Conservation (phyloP, 1,140 invertebrate species). For the Steinernema feltiae region DNA sequence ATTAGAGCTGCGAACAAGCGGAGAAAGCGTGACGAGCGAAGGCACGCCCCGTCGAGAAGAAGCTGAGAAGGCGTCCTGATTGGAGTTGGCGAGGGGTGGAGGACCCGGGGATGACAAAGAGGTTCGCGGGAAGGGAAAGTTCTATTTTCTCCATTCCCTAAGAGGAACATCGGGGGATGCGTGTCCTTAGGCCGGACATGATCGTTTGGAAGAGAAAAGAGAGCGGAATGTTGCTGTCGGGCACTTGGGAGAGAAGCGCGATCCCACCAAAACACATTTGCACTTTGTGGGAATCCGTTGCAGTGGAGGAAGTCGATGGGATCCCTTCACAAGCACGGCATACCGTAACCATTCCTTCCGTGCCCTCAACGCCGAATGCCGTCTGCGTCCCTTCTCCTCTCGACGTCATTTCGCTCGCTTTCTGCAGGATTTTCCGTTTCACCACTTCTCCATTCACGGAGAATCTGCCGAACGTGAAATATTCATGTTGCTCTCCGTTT, state of each 20-base stretch:
- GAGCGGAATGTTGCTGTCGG: too few relatives aligned
- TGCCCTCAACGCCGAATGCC: too few relatives aligned
- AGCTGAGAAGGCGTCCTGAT: constrained; percentile 11
- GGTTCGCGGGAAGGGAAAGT: too few relatives aligned
- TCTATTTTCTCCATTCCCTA: too few relatives aligned
- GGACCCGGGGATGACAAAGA: neutral
- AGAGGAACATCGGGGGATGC: too few relatives aligned
- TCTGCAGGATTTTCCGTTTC: neutral
- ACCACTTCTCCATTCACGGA: neutral
- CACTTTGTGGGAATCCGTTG: too few relatives aligned
- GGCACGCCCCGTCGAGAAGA: neutral
- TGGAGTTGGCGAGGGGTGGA: neutral
- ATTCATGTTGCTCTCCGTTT: neutral
- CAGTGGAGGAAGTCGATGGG: neutral
- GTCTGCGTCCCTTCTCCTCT: neutral
- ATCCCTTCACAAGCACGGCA: too few relatives aligned
- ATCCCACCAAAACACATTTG: too few relatives aligned
- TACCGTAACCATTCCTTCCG: too few relatives aligned
- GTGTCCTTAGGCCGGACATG: too few relatives aligned
- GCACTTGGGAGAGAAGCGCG: too few relatives aligned
- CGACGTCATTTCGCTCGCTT: neutral
- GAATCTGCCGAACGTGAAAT: neutral
- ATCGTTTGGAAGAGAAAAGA: too few relatives aligned
- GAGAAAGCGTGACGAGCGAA: neutral
- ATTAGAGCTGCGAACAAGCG: neutral